Conservation (phyloP, 2,113 vertebrate species). For the Vireo altiloquus region DNA sequence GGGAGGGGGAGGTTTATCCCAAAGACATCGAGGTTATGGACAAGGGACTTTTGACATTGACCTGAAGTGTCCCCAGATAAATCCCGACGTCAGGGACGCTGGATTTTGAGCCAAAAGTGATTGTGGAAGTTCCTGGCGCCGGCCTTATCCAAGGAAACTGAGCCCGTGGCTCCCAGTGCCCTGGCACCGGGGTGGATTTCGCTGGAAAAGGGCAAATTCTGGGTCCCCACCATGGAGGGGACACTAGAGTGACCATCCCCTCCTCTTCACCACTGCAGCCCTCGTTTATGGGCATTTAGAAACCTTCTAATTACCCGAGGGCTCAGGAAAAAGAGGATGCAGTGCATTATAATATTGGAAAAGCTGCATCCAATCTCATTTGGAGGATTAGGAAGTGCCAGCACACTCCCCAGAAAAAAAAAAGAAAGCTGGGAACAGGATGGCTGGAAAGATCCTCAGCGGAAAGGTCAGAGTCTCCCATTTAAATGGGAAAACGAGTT, state of each 20-base stretch:
- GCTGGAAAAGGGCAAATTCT: rapidly evolving
- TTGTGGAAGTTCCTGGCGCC: not conserved
- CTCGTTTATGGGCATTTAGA: rapidly evolving
- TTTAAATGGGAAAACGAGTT: conserved; percentile 26
- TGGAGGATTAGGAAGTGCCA: conserved; percentile 55
- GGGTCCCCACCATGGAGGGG: rapidly evolving
- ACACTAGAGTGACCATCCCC: rapidly evolving
- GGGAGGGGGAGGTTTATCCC: not conserved
- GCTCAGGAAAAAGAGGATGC: not conserved
- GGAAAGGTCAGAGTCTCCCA: conserved; percentile 65
- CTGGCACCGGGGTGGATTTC: not conserved
- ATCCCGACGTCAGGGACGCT: rapidly evolving
- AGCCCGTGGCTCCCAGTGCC: rapidly evolving
- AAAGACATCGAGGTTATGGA: not conserved
- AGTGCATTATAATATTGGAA: not conserved
- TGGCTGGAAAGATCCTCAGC: conserved; percentile 41
- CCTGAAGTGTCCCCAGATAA: not conserved
- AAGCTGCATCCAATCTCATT: conserved; percentile 32
- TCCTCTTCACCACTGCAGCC: not conserved
- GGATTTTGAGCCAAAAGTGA: not conserved
- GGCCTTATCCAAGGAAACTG: not conserved
- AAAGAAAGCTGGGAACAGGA: conserved; percentile 17
- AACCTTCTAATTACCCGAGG: not conserved
- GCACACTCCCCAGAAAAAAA: not conserved
- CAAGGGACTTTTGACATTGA: not conserved